Evolutionary conservation across 2,113 vertebrate species (phyloP).

Genomic region (Tonatia bakeri): DNA sequence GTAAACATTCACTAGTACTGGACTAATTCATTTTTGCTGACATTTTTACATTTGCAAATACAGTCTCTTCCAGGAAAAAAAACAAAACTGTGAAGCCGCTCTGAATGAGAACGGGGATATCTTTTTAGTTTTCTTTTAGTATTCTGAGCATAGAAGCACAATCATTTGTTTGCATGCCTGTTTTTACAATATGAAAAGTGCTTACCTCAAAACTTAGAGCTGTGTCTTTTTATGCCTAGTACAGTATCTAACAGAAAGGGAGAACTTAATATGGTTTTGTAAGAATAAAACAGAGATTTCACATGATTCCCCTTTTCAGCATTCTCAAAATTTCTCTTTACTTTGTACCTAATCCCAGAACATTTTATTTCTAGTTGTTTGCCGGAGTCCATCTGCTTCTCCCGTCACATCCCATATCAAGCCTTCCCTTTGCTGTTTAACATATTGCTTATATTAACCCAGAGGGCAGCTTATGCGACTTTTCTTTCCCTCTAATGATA

Average conservation of each 20-base stretch:
- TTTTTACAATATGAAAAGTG: background rate
- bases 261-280: background rate
- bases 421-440: background rate
- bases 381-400: background rate
- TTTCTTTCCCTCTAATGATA: background rate
- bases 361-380: background rate
- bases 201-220: background rate
- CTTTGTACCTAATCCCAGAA: background rate
- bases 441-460: background rate
- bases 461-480: background rate
- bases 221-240: background rate
- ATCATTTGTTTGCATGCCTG: background rate
- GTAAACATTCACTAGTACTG: background rate
- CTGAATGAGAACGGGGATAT: background rate
- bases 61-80: background rate
- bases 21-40: background rate
- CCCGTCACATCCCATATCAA: background rate
- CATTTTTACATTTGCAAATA: background rate
- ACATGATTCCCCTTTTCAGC: background rate
- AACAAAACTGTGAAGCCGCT: background rate
- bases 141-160: background rate
- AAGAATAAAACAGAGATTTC: background rate
- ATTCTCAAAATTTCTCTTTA: background rate
- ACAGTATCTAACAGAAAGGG: background rate
- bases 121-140: background rate